phyloP scores from a whole-genome alignment of 2,888 invertebrate species.

The Aphrophora alni region DNA sequence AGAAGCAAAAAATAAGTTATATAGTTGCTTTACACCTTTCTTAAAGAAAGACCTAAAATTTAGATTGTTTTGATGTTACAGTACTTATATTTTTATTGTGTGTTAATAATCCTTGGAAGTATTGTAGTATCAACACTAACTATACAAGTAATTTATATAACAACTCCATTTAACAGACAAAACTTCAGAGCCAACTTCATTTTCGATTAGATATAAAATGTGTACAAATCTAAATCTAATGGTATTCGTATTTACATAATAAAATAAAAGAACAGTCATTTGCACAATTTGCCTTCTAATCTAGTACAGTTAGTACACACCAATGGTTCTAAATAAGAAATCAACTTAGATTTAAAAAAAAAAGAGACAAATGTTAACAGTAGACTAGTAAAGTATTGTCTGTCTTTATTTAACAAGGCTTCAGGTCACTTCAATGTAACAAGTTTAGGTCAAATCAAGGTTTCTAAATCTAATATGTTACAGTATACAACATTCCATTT shows the following conservation, averaged over 20 bases:
- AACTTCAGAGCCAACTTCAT: neutral
- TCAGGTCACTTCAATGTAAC: neutral
- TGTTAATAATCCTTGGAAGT: too few relatives aligned
- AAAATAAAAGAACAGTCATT: neutral
- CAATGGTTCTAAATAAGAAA: neutral
- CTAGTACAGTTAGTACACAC: neutral
- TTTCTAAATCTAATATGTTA: neutral
- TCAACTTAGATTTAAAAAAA: neutral
- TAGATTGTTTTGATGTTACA: too few relatives aligned
- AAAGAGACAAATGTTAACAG: neutral
- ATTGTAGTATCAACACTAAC: neutral
- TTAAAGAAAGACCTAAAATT: too few relatives aligned
- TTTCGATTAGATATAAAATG: neutral
- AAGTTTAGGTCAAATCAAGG: neutral
- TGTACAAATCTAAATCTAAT: neutral
- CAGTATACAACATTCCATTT: too few relatives aligned
- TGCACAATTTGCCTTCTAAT: neutral
- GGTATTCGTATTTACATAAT: neutral
- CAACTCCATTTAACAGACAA: neutral
- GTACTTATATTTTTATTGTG: too few relatives aligned
- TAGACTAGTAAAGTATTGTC: conserved; percentile 7
- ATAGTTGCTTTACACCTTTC: too few relatives aligned
- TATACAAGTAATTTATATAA: too few relatives aligned
- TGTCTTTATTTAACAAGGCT: neutral
- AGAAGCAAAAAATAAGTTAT: too few relatives aligned